These are phyloP conservation scores for Drosophila borealis DNA, from an alignment of 2,888 invertebrate species.

Conservation along the genomic window DNA sequence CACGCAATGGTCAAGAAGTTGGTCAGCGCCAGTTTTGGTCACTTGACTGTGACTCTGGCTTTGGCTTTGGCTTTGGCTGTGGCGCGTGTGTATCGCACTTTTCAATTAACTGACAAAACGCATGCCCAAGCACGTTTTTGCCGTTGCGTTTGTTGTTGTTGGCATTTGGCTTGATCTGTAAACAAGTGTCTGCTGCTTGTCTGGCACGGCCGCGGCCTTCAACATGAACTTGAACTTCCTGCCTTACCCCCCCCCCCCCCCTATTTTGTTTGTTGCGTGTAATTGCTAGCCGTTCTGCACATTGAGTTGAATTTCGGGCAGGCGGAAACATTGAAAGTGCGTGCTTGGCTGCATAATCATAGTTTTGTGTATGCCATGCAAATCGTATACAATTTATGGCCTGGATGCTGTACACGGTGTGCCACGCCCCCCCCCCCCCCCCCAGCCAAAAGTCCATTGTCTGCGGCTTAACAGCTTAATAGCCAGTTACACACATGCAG, in stretches of 20 bases:
- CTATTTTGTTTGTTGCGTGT: slow-evolving; percentile 42
- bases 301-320: slow-evolving; percentile 6
- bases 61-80: slow-evolving; percentile 37
- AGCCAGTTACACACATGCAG: slow-evolving; percentile 14
- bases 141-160: slow-evolving; percentile 30
- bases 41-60: slow-evolving; percentile 52
- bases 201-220: slow-evolving; percentile 64
- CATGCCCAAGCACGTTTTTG: slow-evolving; percentile 72
- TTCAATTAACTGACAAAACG: slow-evolving; percentile 79
- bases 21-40: slow-evolving; percentile 55
- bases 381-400: slow-evolving; percentile 26
- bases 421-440: slow-evolving; percentile 49
- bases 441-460: slow-evolving; percentile 31
- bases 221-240: slow-evolving; percentile 71
- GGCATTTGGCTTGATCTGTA: slow-evolving; percentile 48
- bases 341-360: slow-evolving; percentile 31
- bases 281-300: slow-evolving; percentile 54
- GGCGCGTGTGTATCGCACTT: slow-evolving; percentile 80
- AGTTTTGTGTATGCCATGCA: slow-evolving; percentile 22
- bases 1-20: slow-evolving; percentile 71
- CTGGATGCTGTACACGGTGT: slow-evolving; percentile 19
- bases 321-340: slow-evolving; percentile 47
- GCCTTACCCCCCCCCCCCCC: not conserved
- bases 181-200: slow-evolving; percentile 58
- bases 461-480: slow-evolving; percentile 44